Conservation (phyloP, 2,113 vertebrate species). For the Cavia aperea region DNA sequence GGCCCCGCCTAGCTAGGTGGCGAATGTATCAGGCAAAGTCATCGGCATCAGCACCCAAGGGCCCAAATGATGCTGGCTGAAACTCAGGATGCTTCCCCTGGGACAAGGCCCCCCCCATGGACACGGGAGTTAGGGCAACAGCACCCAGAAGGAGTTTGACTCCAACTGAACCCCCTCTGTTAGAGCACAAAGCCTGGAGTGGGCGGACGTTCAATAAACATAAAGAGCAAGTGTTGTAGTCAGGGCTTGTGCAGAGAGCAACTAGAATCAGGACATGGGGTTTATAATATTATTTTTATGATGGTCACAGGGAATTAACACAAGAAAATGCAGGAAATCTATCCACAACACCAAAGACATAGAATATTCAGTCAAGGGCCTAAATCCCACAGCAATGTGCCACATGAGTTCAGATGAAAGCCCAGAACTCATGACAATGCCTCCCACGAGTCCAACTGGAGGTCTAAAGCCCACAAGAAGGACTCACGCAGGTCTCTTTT, state of each 20-base stretch:
- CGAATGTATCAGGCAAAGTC: background rate
- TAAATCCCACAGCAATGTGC: too few species aligned
- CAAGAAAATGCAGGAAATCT: too few species aligned
- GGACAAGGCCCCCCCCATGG: background rate
- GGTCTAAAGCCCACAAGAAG: too few species aligned
- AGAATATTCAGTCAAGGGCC: too few species aligned
- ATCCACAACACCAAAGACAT: too few species aligned
- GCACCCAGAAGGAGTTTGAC: background rate
- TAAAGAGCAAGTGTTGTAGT: background rate
- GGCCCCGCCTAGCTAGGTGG: background rate
- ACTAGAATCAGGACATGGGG: background rate
- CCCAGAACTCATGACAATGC: too few species aligned
- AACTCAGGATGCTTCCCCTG: background rate
- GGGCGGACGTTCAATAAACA: background rate
- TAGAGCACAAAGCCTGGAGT: background rate
- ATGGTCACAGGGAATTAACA: too few species aligned
- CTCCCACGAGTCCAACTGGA: too few species aligned
- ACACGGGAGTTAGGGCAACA: background rate
- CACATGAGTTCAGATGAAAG: too few species aligned
- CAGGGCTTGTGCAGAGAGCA: too few species aligned
- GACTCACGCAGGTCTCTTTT: too few species aligned
- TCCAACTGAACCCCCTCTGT: background rate
- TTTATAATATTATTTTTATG: too few species aligned
- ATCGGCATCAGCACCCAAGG: background rate
- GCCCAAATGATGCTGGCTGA: background rate